A percentile compares a stretch with the other conserved stretches of the same genome.
Conservation (phyloP, 2,888 invertebrate species). For the Epinotia nisella region DNA sequence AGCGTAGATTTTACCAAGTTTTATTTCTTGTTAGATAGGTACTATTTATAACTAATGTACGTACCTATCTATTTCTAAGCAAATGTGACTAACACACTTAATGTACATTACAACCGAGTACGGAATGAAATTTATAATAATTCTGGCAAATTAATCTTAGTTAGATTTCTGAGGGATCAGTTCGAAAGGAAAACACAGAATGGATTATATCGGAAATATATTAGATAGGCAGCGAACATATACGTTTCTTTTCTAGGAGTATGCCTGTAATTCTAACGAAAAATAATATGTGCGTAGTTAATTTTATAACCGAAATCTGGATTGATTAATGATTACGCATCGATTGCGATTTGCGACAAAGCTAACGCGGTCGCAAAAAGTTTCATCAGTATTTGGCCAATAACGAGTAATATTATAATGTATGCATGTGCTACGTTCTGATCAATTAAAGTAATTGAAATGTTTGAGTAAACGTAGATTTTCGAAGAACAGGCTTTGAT, state of each 20-base stretch:
- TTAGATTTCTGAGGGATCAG: neutral
- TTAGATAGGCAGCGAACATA: too few species aligned
- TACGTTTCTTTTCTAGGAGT: too few species aligned
- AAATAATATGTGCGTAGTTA: neutral
- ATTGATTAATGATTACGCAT: slow-evolving; percentile 1
- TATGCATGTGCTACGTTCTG: neutral
- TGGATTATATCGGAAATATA: neutral
- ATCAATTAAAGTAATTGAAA: slow-evolving; percentile 5
- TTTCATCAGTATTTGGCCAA: slow-evolving; percentile 23
- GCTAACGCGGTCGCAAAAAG: slow-evolving; percentile 9
- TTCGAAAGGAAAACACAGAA: neutral
- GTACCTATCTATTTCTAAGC: too few species aligned
- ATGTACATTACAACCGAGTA: too few species aligned
- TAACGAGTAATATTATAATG: slow-evolving; percentile 4
- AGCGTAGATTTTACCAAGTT: too few species aligned
- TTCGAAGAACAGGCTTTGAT: neutral
- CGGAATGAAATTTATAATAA: neutral
- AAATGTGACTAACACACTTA: too few species aligned
- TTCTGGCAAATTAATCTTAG: neutral
- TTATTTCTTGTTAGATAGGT: too few species aligned
- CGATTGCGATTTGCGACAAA: slow-evolving; percentile 1
- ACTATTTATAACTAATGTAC: too few species aligned
- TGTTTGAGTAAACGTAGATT: neutral
- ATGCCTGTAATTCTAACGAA: too few species aligned
- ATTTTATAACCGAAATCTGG: slow-evolving; percentile 12